Evolutionary conservation across 1,140 invertebrate genomes (phyloP).

Genomic region (Maconellicoccus hirsutus): DNA sequence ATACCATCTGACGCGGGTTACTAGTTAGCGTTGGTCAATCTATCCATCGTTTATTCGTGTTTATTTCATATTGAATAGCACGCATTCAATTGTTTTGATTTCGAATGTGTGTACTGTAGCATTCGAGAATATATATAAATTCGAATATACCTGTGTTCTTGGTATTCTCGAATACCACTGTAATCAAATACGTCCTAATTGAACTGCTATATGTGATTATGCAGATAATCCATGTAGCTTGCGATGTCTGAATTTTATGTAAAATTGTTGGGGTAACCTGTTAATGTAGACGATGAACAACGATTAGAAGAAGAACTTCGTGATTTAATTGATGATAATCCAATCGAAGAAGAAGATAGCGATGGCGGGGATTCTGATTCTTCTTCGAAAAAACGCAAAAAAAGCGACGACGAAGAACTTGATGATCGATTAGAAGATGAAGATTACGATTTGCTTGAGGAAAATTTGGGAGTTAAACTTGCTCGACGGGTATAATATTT

Average conservation of each 20-base stretch:
- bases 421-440: conserved; percentile 93
- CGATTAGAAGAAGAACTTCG: conserved; percentile 69
- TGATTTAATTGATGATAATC: conserved; percentile 89
- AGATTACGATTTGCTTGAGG: conserved; percentile 95
- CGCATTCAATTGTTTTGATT: no score
- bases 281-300: conserved; percentile 65
- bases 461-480: conserved; percentile 94
- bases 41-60: no score
- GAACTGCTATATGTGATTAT: background rate
- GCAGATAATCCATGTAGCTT: background rate
- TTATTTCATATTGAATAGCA: no score
- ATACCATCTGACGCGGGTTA: conserved; percentile 15
- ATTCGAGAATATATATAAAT: no score
- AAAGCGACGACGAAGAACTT: conserved; percentile 64
- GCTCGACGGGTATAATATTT: conserved; percentile 60
- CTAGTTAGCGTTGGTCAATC: no score
- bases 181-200: background rate
- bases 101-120: no score
- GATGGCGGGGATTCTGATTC: conserved; percentile 65
- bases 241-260: conserved; percentile 25
- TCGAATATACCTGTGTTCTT: no score
- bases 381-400: conserved; percentile 61
- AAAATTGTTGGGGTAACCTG: background rate
- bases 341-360: conserved; percentile 72
- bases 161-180: no score